Evolutionary conservation across 2,113 vertebrate genomes (phyloP), one percentile per base, ranked within the genome.

Genomic region (Orycteropus afer): DNA sequence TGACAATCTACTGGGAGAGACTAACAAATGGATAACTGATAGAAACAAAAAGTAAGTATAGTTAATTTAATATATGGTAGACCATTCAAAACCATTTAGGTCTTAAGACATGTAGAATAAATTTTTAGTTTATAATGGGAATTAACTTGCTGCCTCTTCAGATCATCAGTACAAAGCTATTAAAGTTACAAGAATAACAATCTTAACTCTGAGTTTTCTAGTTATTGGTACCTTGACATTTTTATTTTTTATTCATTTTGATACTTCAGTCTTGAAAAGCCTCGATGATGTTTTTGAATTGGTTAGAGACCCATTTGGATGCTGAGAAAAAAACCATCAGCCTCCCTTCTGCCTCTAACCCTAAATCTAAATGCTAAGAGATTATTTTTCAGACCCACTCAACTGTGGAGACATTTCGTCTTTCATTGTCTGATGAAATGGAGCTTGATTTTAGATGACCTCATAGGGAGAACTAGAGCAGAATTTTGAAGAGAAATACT

Each of bases 181-280:
- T 84, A 87, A 88, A 84, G 20, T 83, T 94, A 76, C 7, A 55
- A 29, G 13, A 47, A 90, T 79, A 27, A 92, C 34, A 89, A 1
- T 85, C 42, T 88, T 10, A n/a, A 87, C 13, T 78, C 37, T 91
- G 61, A 89, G 27, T 79, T 95, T 95, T 94, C 84, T 94, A 23
- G 18, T 89, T 29, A n/a, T 57, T 88, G 22, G 20, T 80, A 87
- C 49, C 7, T 95, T 96, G 25, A 67, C 53, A 55, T 88, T 85
- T 95, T 81, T 85, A 78, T 3, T 85, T 59, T 84, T 78, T 71
- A 42, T 69, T 34, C 34, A 3, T 84, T 89, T 94, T 69, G 49
- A 90, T 37, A 78, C 7, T 89, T 90, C 63, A 65, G 37, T 89
- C 25, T 93, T 95, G 18, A 63, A 73, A 67, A 85, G 12, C 40